Conservation (phyloP, 2,113 vertebrate species). For the Recurvirostra avosetta region DNA sequence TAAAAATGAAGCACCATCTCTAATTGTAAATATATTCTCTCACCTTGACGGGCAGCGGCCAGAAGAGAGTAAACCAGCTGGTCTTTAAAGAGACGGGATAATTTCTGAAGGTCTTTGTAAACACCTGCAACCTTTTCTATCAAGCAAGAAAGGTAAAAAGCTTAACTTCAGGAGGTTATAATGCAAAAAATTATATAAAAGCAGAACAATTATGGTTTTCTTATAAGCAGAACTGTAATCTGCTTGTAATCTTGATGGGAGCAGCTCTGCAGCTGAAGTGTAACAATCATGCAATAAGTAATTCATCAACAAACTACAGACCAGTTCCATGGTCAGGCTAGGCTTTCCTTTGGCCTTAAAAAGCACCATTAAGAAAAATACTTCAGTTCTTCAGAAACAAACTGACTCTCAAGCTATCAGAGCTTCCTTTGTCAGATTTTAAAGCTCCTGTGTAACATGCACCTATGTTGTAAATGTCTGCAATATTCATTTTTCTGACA, state of each 20-base stretch:
- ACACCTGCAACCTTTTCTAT: conserved; percentile 77
- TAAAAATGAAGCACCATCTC: not conserved
- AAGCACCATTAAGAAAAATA: not conserved
- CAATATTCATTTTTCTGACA: not conserved
- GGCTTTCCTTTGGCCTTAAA: not conserved
- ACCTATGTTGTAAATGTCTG: not conserved
- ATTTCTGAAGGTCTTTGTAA: conserved; percentile 86
- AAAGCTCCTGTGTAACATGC: not conserved
- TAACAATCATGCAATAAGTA: not conserved
- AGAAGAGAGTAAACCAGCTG: conserved; percentile 91
- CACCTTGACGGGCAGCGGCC: conserved; percentile 90
- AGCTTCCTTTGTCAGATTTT: not conserved
- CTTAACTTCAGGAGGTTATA: not conserved
- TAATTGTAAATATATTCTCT: not conserved
- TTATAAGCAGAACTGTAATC: not conserved
- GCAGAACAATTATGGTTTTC: not conserved
- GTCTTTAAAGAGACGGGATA: conserved; percentile 92
- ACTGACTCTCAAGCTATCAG: not conserved
- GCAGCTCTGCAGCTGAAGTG: not conserved
- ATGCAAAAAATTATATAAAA: not conserved
- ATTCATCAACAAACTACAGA: not conserved
- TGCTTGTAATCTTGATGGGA: not conserved
- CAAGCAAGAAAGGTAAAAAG: not conserved
- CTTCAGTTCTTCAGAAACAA: not conserved
- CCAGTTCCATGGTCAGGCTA: not conserved